phyloP scores from a whole-genome alignment of 2,888 invertebrate genomes.

The Drosophila mimetica region DNA sequence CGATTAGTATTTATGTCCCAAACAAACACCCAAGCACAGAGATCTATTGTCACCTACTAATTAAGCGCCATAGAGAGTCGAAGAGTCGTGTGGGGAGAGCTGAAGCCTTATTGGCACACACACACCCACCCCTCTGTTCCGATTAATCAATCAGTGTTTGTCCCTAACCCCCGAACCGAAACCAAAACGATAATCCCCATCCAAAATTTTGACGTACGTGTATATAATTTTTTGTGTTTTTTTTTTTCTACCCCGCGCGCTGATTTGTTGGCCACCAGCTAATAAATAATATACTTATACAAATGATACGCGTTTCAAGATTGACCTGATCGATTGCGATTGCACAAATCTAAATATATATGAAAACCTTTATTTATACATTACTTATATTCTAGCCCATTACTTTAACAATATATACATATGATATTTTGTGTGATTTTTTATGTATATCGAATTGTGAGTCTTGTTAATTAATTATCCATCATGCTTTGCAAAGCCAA shows the following conservation, averaged over 20 bases:
- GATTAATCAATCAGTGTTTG: conserved; percentile 5
- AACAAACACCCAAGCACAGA: conserved; percentile 17
- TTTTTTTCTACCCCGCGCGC: conserved; percentile 36
- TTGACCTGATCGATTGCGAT: conserved; percentile 56
- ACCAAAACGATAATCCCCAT: conserved; percentile 36
- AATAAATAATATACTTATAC: conserved; percentile 43
- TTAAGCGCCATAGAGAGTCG: conserved; percentile 32
- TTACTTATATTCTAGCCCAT: conserved; percentile 51
- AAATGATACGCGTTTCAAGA: conserved; percentile 37
- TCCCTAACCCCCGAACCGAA: background rate
- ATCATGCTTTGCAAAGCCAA: conserved; percentile 44
- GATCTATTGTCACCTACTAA: conserved; percentile 28
- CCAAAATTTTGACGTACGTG: conserved; percentile 82
- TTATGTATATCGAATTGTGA: conserved; percentile 33
- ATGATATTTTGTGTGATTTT: conserved; percentile 40
- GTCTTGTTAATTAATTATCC: conserved; percentile 28
- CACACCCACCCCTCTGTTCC: too few relatives aligned
- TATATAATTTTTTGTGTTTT: conserved; percentile 83
- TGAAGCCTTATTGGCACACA: background rate
- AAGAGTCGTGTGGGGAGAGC: conserved; percentile 14
- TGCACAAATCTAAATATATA: conserved; percentile 57
- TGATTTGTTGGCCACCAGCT: conserved; percentile 10
- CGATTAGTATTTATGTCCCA: conserved; percentile 80
- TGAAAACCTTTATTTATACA: conserved; percentile 28
- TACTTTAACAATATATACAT: conserved; percentile 51